Percentiles rank a stretch among this genome's conserved stretches.
Evolutionary conservation across 2,888 invertebrate species (phyloP).

Genomic region (Drosophila anomelani): DNA sequence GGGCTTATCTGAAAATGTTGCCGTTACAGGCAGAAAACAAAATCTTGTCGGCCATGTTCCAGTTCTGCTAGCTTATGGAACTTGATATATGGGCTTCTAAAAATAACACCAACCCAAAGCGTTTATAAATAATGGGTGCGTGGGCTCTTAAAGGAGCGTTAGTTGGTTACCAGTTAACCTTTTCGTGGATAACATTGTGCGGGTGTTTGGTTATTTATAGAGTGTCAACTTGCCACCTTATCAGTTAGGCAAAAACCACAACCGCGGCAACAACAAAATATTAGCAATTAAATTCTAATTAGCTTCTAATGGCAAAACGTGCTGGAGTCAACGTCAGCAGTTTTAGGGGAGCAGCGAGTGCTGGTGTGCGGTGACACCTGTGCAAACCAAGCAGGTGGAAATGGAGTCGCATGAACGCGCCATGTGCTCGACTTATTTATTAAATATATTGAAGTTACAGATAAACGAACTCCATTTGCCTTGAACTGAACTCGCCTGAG

Average conservation of each 20-base stretch:
- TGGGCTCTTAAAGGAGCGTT: slow-evolving; percentile 11
- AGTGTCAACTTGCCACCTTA: slow-evolving; percentile 25
- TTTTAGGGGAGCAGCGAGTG: slow-evolving; percentile 6
- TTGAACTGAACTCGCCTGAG: slow-evolving; percentile 25
- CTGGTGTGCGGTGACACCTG: slow-evolving; percentile 27
- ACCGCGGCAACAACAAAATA: slow-evolving; percentile 7
- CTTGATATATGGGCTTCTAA: slow-evolving; percentile 18
- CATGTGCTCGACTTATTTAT: slow-evolving; percentile 17
- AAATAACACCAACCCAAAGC: slow-evolving; percentile 11
- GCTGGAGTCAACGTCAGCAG: slow-evolving; percentile 37
- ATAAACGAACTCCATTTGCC: slow-evolving; percentile 29
- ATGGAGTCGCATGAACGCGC: background rate
- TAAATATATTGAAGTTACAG: slow-evolving; percentile 1
- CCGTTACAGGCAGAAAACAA: slow-evolving; percentile 3
- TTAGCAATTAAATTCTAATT: slow-evolving; percentile 58
- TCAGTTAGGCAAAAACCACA: slow-evolving; percentile 19
- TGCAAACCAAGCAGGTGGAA: slow-evolving; percentile 27
- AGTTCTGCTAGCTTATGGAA: slow-evolving; percentile 16
- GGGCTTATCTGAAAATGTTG: slow-evolving; percentile 15
- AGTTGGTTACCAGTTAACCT: slow-evolving; percentile 10
- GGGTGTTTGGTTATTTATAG: slow-evolving; percentile 34
- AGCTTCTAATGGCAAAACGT: slow-evolving; percentile 56
- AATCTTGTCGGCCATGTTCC: slow-evolving; percentile 14
- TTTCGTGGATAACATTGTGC: slow-evolving; percentile 5
- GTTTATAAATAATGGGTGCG: background rate